Evolutionary conservation across 2,113 vertebrate species (phyloP).

Genomic region (Noctilio leporinus): DNA sequence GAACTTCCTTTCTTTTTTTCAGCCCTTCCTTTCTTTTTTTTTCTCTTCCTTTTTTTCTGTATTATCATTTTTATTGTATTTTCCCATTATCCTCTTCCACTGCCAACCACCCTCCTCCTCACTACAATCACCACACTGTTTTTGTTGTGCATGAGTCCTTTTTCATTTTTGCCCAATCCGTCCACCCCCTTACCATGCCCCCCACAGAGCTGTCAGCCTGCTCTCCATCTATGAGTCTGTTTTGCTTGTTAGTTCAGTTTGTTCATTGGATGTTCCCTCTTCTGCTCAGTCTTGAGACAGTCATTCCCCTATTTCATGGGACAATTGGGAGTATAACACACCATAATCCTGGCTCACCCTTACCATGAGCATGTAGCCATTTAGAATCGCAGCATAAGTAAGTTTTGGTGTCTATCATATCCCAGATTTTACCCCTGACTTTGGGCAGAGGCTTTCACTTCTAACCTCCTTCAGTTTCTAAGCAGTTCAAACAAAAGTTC

Average conservation of each 20-base stretch:
- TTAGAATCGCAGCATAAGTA: background rate
- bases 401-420: background rate
- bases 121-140: no score
- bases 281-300: background rate
- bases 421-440: background rate
- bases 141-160: no score
- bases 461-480: background rate
- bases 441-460: background rate
- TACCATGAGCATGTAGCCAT: background rate
- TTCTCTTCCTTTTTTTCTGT: background rate
- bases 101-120: no score
- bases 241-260: no score
- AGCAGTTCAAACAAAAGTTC: background rate
- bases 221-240: no score
- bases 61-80: no score
- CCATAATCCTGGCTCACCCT: background rate
- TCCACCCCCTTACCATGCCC: no score
- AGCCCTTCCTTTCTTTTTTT: constrained; percentile 57
- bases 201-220: no score
- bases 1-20: constrained; percentile 55
- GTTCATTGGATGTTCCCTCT: background rate
- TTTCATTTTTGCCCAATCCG: no score
- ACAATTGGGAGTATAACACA: background rate
- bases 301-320: background rate
- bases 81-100: no score